Base-by-base conservation (phyloP, 1,140 invertebrate genomes). In the Drosophila bocqueti region DNA sequence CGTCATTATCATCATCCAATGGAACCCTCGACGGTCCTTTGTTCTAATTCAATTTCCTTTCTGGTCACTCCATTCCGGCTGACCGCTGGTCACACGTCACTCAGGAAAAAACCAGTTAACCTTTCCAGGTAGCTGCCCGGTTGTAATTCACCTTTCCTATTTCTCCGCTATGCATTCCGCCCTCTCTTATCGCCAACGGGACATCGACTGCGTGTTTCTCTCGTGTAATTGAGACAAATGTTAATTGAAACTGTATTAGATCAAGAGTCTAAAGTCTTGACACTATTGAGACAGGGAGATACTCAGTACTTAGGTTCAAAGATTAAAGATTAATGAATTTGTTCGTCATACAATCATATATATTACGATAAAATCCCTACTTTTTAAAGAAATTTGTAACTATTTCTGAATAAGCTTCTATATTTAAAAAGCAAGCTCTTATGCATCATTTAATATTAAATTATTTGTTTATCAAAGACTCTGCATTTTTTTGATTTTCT, bases 71-170 rank as follows among this genome's bases (percentile, higher is more conserved):
- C 18, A 52, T 59, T 34, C 34, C 47, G 47, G 52, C 81, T 84
- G 84, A 87, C 84, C 84, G 63, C 81, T 79, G 84, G 85, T 89
- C 84, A 87, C 77, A 89, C 84, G 84, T 84, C 84, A 87, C 40
- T 87, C 84, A 83, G 36, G 21, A 46, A 16, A 36, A 50, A 89
- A 89, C 84, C 83, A 86, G 83, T 87, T 86, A 78, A 52, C 65
- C 64, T 61, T 74, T 78, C 58, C 52, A 79, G 74, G 69, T 78
- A 71, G 68, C 50, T 13, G 29, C 4, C 9, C 31, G 55, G 40
- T 52, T 52, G 54, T 45, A 58, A 63, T 77, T 69, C 47, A 46
- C 71, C 26, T 10, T 63, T 63, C 8, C 62, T 26, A 43, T 62
- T 64, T 42, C 62, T 61, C 16, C 16, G 29, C 57, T 15, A 16